Percentiles rank a stretch among this genome's conserved stretches.
These are phyloP conservation scores for Puntigrus tetrazona DNA, from an alignment of 2,113 vertebrate species.

Conservation along the genomic window DNA sequence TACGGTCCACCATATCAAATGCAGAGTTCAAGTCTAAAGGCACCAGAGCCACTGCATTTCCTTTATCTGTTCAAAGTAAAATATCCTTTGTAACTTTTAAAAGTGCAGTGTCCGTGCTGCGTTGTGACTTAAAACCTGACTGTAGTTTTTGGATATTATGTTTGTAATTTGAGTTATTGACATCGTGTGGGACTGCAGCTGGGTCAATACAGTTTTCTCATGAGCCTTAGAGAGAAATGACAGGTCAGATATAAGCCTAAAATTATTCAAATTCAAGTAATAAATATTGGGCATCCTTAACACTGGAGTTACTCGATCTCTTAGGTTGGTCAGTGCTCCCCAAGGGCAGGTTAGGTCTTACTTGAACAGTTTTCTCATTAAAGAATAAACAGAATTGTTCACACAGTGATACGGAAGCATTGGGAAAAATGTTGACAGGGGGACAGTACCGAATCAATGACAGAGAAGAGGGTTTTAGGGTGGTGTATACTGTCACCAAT, in stretches of 20 bases:
- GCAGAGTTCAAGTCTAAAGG: background rate
- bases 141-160: background rate
- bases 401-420: background rate
- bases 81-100: background rate
- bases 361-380: background rate
- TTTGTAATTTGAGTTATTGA: no score
- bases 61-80: background rate
- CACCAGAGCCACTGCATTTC: background rate
- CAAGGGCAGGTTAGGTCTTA: background rate
- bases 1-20: background rate
- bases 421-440: background rate
- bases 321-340: background rate
- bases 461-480: background rate
- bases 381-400: background rate
- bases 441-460: background rate
- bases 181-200: background rate
- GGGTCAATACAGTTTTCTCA: background rate
- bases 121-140: background rate
- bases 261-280: no score
- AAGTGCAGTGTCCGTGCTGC: background rate
- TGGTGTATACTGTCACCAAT: background rate
- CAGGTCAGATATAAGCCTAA: background rate
- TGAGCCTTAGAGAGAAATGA: background rate
- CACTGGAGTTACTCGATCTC: background rate
- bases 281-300: background rate